Conservation (phyloP, 2,888 invertebrate species). For the Drosophila subsilvestris region DNA sequence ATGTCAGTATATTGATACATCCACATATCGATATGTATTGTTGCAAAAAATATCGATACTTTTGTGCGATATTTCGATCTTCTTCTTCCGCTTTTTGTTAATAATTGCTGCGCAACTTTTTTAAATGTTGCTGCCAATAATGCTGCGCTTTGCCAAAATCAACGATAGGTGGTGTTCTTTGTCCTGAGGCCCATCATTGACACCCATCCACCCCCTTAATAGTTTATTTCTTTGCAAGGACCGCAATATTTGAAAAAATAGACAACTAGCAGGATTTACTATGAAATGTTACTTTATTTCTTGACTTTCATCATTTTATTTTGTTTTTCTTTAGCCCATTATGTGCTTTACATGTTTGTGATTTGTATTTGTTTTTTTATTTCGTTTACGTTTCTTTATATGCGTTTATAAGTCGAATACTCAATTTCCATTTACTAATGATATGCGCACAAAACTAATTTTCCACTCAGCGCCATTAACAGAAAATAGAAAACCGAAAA, state of each 20-base stretch:
- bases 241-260: not conserved
- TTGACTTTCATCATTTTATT: constrained; percentile 49
- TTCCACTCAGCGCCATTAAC: constrained; percentile 62
- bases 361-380: constrained; percentile 41
- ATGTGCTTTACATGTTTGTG: constrained; percentile 77
- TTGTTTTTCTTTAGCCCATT: constrained; percentile 62
- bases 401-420: constrained; percentile 66
- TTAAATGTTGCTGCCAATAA: too few species aligned
- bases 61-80: too few species aligned
- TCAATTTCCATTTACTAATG: constrained; percentile 68
- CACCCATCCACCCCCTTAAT: too few species aligned
- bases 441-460: constrained; percentile 71
- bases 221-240: too few species aligned
- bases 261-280: constrained; percentile 52
- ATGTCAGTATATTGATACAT: too few species aligned
- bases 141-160: too few species aligned
- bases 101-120: too few species aligned
- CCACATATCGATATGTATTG: too few species aligned
- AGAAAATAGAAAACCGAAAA: constrained; percentile 39
- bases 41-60: too few species aligned
- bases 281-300: constrained; percentile 73
- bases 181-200: too few species aligned
- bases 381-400: constrained; percentile 53
- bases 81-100: too few species aligned
- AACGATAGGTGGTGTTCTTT: too few species aligned